Evolutionary conservation across 1,140 invertebrate species (phyloP).

Genomic region (Aleiodes sp.): DNA sequence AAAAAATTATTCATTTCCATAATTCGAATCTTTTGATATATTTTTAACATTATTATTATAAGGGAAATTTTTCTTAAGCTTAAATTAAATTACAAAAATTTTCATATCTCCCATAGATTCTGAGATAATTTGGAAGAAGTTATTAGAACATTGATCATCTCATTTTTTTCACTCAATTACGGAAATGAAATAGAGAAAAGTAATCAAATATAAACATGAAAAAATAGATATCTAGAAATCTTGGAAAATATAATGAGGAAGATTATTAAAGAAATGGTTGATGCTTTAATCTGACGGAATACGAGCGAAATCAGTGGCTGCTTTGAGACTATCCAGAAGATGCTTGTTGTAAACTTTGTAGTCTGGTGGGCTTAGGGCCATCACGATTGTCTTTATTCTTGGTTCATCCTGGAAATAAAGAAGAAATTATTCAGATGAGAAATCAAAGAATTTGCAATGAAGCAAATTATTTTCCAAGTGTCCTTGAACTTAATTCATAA

Average conservation of each 20-base stretch:
- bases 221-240: not conserved
- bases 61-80: no score
- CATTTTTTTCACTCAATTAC: not conserved
- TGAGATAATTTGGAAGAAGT: no score
- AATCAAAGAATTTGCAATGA: no score
- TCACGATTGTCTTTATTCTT: constrained; percentile 79
- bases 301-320: constrained; percentile 66
- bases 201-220: not conserved
- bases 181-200: not conserved
- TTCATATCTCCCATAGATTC: no score
- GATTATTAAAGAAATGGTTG: not conserved
- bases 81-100: no score
- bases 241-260: not conserved
- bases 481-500: no score
- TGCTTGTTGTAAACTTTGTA: constrained; percentile 78
- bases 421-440: constrained; percentile 25
- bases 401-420: constrained; percentile 77
- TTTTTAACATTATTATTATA: no score
- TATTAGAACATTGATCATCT: no score
- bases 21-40: no score
- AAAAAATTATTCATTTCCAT: no score
- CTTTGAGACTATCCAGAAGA: constrained; percentile 74
- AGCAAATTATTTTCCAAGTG: no score
- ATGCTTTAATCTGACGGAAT: not conserved
- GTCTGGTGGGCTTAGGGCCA: constrained; percentile 76